Evolutionary conservation across 2,888 invertebrate species (phyloP).

Genomic region (Drosophila peninsularis): DNA sequence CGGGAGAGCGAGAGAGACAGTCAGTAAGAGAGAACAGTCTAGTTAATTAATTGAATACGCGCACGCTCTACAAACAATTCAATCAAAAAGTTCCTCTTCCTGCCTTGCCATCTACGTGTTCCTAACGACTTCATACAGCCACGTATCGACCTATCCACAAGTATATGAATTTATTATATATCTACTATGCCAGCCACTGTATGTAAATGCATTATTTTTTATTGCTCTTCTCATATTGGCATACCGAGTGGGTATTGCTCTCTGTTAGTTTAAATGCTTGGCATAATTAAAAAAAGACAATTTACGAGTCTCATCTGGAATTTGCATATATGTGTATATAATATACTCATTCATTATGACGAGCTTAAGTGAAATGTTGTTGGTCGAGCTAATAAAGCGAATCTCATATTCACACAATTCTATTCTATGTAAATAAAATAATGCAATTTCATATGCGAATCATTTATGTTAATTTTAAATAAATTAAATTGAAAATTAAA

Average conservation of each 20-base stretch:
- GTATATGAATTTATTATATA: background rate
- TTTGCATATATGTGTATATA: too few relatives aligned
- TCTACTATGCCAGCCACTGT: slow-evolving; percentile 7
- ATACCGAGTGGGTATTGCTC: slow-evolving; percentile 11
- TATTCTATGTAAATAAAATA: background rate
- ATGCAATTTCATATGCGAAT: background rate
- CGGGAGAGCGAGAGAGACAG: background rate
- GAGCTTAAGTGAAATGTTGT: background rate
- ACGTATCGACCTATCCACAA: slow-evolving; percentile 44
- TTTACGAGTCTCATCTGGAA: slow-evolving; percentile 8
- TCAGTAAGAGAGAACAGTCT: slow-evolving; percentile 10
- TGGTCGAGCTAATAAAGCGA: background rate
- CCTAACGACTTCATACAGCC: slow-evolving; percentile 44
- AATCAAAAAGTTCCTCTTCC: slow-evolving; percentile 27
- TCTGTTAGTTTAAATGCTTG: slow-evolving; percentile 8
- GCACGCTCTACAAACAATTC: slow-evolving; percentile 58
- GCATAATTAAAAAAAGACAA: background rate
- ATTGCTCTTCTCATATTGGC: slow-evolving; percentile 12
- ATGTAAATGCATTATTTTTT: slow-evolving; percentile 20
- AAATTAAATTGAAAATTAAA: background rate
- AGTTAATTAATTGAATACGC: slow-evolving; percentile 64
- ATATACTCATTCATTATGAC: background rate
- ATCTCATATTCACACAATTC: background rate
- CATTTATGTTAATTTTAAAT: background rate
- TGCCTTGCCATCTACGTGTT: slow-evolving; percentile 42